Conservation (phyloP, 2,113 vertebrate species). For the Xyrauchen texanus region DNA sequence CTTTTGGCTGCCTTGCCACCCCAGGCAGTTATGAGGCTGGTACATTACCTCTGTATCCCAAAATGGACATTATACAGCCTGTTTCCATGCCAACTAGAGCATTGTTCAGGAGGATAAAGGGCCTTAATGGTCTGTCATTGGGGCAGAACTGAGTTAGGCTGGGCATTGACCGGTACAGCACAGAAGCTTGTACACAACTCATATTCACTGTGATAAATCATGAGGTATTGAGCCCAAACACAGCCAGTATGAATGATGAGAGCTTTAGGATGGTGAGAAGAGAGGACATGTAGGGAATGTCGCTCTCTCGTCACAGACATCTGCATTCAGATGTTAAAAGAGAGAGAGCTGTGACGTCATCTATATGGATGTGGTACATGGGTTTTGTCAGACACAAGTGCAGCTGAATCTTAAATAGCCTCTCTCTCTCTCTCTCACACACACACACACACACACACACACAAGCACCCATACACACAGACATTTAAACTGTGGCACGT, state of each 20-base stretch:
- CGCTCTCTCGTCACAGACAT: not conserved
- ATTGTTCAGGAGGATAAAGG: slow-evolving; percentile 10
- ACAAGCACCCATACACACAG: not conserved
- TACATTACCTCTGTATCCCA: slow-evolving; percentile 31
- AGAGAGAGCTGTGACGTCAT: slow-evolving; percentile 6
- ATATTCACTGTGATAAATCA: not conserved
- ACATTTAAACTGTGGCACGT: not conserved
- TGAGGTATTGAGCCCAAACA: not conserved
- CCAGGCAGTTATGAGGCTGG: slow-evolving; percentile 32
- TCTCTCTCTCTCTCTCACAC: too few species aligned
- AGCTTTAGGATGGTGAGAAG: not conserved
- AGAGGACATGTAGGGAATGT: not conserved
- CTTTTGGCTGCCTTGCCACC: slow-evolving; percentile 1
- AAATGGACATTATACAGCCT: slow-evolving; percentile 22
- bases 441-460: too few species aligned
- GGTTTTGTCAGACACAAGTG: not conserved
- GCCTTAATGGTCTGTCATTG: not conserved
- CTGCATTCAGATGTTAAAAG: slow-evolving; percentile 8
- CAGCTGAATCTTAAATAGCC: slow-evolving; percentile 9
- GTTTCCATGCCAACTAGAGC: slow-evolving; percentile 41
- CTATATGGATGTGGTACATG: not conserved
- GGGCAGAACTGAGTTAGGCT: not conserved
- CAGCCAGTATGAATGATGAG: not conserved
- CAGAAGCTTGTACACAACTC: not conserved
- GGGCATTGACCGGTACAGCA: not conserved